Conservation (phyloP, 1,140 invertebrate genomes). For the Penaeus indicus region DNA sequence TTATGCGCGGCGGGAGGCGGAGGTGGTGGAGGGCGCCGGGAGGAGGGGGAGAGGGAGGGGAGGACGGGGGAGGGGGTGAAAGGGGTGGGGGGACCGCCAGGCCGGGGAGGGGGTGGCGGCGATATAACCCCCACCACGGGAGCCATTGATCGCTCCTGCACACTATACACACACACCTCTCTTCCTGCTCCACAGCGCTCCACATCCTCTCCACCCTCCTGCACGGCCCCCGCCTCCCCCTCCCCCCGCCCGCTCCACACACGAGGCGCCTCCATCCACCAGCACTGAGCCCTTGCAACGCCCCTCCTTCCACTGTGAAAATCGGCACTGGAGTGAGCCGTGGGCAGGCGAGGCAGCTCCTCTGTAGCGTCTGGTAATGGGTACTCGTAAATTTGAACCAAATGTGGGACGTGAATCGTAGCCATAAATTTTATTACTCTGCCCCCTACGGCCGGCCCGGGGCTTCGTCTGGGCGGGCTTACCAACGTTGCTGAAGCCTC, state of each 20-base stretch:
- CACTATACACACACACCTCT: conserved; percentile 55
- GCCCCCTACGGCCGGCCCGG: conserved; percentile 51
- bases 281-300: conserved; percentile 47
- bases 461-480: conserved; percentile 13
- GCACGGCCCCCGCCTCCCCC: background rate
- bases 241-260: conserved; percentile 8
- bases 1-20: conserved; percentile 41
- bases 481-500: background rate
- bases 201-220: conserved; percentile 15
- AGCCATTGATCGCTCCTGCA: conserved; percentile 54
- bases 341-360: conserved; percentile 50
- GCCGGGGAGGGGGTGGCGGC: background rate
- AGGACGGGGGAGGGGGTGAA: background rate
- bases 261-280: conserved; percentile 24
- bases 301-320: conserved; percentile 61
- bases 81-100: background rate
- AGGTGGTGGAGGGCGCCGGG: background rate
- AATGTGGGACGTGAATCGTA: conserved; percentile 66
- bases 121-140: conserved; percentile 45
- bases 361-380: conserved; percentile 64
- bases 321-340: conserved; percentile 62
- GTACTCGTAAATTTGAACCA: conserved; percentile 66
- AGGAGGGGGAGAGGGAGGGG: conserved; percentile 13
- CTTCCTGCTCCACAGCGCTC: conserved; percentile 29
- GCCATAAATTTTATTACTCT: conserved; percentile 67